Evolutionary conservation across 53 echinoderm and acorn worm genomes (phyloP), one percentile per base, ranked within the genome.

Genomic region (Apostichopus leukothele): DNA sequence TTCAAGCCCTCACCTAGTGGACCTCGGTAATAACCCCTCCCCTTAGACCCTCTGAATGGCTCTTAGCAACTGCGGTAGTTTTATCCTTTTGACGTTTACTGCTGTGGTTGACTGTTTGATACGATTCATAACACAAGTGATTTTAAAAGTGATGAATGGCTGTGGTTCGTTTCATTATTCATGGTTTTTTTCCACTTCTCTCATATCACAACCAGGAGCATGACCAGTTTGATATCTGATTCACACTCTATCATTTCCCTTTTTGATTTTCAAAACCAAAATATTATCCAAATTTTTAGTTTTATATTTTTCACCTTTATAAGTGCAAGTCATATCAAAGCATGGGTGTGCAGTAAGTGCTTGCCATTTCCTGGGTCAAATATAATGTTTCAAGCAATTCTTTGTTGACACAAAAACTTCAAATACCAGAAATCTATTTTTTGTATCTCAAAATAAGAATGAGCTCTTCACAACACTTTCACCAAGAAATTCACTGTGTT

Each of bases 1-100:
- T 81, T 18, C 21, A 88, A 91, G 88, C 88, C 83, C 10, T 88
- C 91, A 79, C 54, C 88, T 75, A 88, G 57, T 19, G 76, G 88
- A 74, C 55, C 57, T 55, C 53, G 75, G 88, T 55, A 75, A 75
- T 21, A 60, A 5, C 39, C 0, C 80, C 23, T 52, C 68, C 23
- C 39, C 50, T 14, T 13, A 61, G 22, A 19, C 6, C 53, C 75
- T 59, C 60, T n/a, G 90, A 52, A 75, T 27, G 27, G 51, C 66
- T 12, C 66, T 71, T 71, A 19, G 71, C 16, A 71, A 6, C 71
- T 71, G 13, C 71, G 6, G 18, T 19, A 6, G 18, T 71, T 71
- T 19, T n/a, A 16, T 71, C 18, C 6, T 71, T 71, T 71, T 71
- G 71, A 71, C 18, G 71, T 71, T 57, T 18, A 71, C 71, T 71